Evolutionary conservation across 2,113 vertebrate genomes (phyloP).

Genomic region (Chinchilla lanigera): DNA sequence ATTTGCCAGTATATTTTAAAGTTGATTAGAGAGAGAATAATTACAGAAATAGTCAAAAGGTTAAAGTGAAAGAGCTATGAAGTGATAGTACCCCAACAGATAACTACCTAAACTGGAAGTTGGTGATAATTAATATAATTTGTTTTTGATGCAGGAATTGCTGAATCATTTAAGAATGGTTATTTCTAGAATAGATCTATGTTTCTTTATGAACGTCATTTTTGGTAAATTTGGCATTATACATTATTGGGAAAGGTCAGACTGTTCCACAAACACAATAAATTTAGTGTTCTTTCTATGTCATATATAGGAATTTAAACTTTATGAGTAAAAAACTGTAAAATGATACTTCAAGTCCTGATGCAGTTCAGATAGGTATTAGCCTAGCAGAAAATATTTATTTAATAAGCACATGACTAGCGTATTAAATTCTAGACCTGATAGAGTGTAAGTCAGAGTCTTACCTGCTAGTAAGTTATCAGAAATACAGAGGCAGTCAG

Average conservation of each 20-base stretch:
- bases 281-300: not conserved
- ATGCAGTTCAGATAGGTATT: not conserved
- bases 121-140: not conserved
- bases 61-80: not conserved
- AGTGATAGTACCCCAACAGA: not conserved
- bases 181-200: not conserved
- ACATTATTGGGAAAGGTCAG: not conserved
- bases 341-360: not conserved
- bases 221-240: not conserved
- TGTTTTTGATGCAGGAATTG: not conserved
- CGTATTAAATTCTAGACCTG: not conserved
- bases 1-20: not conserved
- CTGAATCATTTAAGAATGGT: not conserved
- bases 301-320: not conserved
- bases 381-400: not conserved
- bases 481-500: not conserved
- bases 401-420: not conserved
- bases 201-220: not conserved
- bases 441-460: not conserved
- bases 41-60: not conserved
- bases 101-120: not conserved
- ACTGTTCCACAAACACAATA: not conserved
- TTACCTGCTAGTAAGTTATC: not conserved
- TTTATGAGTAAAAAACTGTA: not conserved
- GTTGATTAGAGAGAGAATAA: not conserved